phyloP scores from a whole-genome alignment of 1,140 invertebrate species.

The Nylanderia fulva region DNA sequence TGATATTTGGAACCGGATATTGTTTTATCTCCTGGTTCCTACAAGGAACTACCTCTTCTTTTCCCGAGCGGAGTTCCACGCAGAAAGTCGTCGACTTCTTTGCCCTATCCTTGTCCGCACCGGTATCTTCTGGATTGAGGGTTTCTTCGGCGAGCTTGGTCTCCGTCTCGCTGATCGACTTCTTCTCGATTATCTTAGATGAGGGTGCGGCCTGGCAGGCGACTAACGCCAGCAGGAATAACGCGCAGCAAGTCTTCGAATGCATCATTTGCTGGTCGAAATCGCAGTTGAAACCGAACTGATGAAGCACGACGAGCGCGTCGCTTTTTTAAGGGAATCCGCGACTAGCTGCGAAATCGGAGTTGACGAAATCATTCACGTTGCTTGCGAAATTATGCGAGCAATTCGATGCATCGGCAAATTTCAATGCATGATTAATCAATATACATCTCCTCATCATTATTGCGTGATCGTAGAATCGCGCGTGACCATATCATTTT shows the following conservation, averaged over 20 bases:
- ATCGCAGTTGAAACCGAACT: slow-evolving; percentile 37
- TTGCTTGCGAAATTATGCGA: slow-evolving; percentile 46
- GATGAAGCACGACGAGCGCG: slow-evolving; percentile 1
- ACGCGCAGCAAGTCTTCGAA: background rate
- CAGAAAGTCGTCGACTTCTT: slow-evolving; percentile 65
- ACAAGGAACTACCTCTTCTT: slow-evolving; percentile 1
- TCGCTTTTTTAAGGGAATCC: slow-evolving; percentile 57
- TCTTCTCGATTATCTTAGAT: slow-evolving; percentile 19
- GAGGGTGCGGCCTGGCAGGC: slow-evolving; percentile 50
- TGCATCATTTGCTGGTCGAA: slow-evolving; percentile 25
- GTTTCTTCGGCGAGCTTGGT: background rate
- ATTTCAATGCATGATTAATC: slow-evolving; percentile 43
- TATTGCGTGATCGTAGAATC: background rate
- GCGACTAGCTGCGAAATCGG: background rate
- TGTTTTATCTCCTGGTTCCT: background rate
- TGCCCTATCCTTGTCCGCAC: slow-evolving; percentile 41
- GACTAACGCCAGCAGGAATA: slow-evolving; percentile 35
- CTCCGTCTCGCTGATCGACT: slow-evolving; percentile 1
- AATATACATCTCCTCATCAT: background rate
- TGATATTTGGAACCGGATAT: too few relatives aligned
- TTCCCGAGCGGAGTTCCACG: slow-evolving; percentile 44
- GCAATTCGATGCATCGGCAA: slow-evolving; percentile 31
- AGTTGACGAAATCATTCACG: slow-evolving; percentile 9
- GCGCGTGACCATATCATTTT: background rate
- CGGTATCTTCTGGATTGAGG: slow-evolving; percentile 2